Percentiles rank a stretch among this genome's conserved stretches.
These are phyloP conservation scores for Aporophyla nigra DNA, from an alignment of 2,888 invertebrate genomes.

Conservation along the genomic window DNA sequence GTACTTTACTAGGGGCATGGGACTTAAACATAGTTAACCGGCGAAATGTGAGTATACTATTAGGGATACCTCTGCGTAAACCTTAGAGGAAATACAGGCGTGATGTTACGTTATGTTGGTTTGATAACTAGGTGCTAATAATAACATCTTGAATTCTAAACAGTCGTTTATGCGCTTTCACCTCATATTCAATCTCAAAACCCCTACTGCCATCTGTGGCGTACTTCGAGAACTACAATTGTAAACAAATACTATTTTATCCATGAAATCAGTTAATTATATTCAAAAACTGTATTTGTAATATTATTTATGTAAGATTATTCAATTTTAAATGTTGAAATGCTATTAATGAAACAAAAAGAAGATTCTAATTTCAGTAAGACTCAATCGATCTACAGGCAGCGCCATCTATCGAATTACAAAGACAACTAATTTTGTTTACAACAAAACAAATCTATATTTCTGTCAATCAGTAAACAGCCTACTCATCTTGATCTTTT, in stretches of 20 bases:
- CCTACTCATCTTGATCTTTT: too few species aligned
- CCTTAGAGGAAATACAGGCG: too few species aligned
- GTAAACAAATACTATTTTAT: constrained; percentile 58
- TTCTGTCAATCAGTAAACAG: too few species aligned
- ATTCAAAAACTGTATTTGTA: background rate
- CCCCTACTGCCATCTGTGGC: constrained; percentile 57
- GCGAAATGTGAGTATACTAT: too few species aligned
- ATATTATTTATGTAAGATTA: background rate
- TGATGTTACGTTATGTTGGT: too few species aligned
- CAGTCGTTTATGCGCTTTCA: background rate
- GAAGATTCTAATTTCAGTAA: background rate
- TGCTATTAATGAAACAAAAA: background rate
- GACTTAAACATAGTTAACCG: too few species aligned
- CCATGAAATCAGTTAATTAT: background rate
- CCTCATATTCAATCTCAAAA: background rate
- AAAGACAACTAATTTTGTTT: background rate
- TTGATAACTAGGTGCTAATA: background rate
- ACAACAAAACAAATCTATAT: too few species aligned
- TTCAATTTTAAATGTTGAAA: background rate
- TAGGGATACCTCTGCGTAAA: too few species aligned
- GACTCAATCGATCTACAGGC: constrained; percentile 34
- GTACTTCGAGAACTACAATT: constrained; percentile 27
- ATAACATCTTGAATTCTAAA: background rate
- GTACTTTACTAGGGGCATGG: too few species aligned
- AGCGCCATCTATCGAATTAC: constrained; percentile 46